These are phyloP conservation scores for Neolamprologus cancellatus DNA, from an alignment of 2,113 vertebrate genomes.

Conservation along the genomic window DNA sequence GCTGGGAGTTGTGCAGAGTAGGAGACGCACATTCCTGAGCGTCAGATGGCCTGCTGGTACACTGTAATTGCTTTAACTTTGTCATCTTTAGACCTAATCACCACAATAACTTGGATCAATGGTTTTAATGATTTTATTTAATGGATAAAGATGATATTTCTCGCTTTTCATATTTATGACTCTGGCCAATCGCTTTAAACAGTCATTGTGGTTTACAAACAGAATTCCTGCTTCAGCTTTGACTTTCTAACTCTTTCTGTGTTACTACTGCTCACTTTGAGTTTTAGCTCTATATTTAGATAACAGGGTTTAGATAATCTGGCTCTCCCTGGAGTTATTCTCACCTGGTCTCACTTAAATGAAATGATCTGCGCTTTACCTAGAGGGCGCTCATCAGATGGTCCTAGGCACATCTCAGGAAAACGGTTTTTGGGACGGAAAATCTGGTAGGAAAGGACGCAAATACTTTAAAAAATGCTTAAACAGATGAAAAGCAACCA, in stretches of 20 bases:
- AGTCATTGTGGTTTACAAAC: background rate
- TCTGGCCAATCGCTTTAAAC: background rate
- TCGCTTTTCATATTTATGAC: background rate
- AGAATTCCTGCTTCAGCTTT: background rate
- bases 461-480: background rate
- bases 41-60: conserved; percentile 18
- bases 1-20: conserved; percentile 14
- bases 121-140: background rate
- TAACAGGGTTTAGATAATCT: background rate
- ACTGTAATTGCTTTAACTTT: background rate
- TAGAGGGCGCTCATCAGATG: background rate
- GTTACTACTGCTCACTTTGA: background rate
- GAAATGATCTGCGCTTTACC: background rate
- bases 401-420: background rate
- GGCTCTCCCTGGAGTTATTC: background rate
- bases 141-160: background rate
- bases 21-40: conserved; percentile 24
- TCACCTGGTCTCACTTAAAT: background rate
- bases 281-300: background rate
- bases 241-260: background rate
- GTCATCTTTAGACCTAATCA: background rate
- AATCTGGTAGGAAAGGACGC: background rate
- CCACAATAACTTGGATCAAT: background rate
- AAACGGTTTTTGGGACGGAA: background rate
- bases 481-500: background rate